phyloP scores from a whole-genome alignment of 1,140 invertebrate genomes.

The Leucophenga varia region DNA sequence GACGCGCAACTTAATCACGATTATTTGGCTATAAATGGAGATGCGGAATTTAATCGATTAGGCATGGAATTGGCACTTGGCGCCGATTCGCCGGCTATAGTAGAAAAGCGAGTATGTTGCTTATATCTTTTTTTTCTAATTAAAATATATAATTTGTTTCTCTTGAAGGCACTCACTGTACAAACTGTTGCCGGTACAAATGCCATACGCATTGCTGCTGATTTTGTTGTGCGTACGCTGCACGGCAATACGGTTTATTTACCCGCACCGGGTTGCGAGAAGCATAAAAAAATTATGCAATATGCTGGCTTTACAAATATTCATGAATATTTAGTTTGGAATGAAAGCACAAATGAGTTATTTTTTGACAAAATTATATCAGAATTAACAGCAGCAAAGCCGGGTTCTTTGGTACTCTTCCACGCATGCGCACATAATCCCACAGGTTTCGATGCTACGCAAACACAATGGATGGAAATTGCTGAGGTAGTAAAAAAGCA shows the following conservation, averaged over 20 bases:
- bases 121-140: conserved; percentile 32
- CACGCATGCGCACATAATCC: conserved; percentile 99
- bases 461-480: conserved; percentile 86
- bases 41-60: conserved; percentile 72
- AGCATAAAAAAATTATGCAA: conserved; percentile 91
- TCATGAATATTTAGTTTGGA: conserved; percentile 91
- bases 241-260: conserved; percentile 78
- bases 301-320: conserved; percentile 78
- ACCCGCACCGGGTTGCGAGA: conserved; percentile 93
- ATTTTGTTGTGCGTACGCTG: conserved; percentile 84
- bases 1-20: conserved; percentile 78
- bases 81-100: conserved; percentile 69
- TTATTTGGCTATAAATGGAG: conserved; percentile 88
- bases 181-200: conserved; percentile 94
- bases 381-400: conserved; percentile 81
- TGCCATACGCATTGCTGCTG: conserved; percentile 83
- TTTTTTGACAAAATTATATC: no score
- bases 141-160: not conserved
- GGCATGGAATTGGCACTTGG: conserved; percentile 86
- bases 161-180: conserved; percentile 50
- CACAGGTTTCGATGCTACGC: conserved; percentile 90
- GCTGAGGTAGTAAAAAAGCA: conserved; percentile 72
- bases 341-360: conserved; percentile 90
- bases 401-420: conserved; percentile 87
- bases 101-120: conserved; percentile 65